phyloP scores from a whole-genome alignment of 2,113 vertebrate species.

The Pomatorhinus ruficollis region DNA sequence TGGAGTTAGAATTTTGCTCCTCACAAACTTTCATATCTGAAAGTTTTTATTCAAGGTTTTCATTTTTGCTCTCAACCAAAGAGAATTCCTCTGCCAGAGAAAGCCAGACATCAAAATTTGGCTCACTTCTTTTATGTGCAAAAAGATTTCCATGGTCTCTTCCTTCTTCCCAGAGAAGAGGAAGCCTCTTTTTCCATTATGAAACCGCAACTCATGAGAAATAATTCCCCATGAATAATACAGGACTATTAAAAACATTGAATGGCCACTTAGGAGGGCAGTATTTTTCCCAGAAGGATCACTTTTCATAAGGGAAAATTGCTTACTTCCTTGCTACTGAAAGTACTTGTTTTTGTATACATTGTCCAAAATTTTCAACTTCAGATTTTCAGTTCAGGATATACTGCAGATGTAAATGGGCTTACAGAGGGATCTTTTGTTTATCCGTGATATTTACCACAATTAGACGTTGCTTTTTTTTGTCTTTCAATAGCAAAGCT shows the following conservation, averaged over 20 bases:
- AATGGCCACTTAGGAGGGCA: background rate
- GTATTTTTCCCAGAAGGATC: constrained; percentile 7
- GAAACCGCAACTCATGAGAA: background rate
- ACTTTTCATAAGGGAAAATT: background rate
- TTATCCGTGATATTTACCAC: background rate
- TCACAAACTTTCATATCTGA: background rate
- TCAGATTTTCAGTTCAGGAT: background rate
- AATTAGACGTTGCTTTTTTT: background rate
- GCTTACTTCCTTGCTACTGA: background rate
- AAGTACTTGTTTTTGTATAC: background rate
- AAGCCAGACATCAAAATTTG: background rate
- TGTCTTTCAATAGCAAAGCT: background rate
- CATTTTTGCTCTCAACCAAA: background rate
- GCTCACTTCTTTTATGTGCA: background rate
- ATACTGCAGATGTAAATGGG: background rate
- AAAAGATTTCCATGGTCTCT: background rate
- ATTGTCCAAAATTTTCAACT: background rate
- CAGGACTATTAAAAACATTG: background rate
- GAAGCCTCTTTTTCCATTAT: background rate
- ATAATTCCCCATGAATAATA: background rate
- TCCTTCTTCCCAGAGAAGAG: background rate
- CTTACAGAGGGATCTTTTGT: background rate
- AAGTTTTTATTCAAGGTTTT: background rate
- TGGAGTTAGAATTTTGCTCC: background rate
- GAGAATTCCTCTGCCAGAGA: background rate